Evolutionary conservation across 2,888 invertebrate genomes (phyloP).

Genomic region (Digitonthophagus gazella): DNA sequence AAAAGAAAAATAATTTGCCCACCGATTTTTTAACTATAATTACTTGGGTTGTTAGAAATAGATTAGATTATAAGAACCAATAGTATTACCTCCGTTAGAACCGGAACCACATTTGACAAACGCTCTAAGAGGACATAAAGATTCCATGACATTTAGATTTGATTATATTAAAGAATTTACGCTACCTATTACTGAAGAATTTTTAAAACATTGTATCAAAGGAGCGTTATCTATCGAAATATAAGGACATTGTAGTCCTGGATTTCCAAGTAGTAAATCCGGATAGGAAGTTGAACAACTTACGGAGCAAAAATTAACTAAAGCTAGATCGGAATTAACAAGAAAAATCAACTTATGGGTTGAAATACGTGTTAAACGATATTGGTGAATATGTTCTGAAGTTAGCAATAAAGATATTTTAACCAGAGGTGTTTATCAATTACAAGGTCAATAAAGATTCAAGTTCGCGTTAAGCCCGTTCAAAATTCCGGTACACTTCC

Average conservation of each 20-base stretch:
- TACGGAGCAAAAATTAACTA: slow-evolving; percentile 82
- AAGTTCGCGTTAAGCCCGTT: slow-evolving; percentile 85
- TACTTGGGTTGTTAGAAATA: too few relatives aligned
- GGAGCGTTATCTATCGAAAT: slow-evolving; percentile 98
- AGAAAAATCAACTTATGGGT: slow-evolving; percentile 95
- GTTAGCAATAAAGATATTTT: slow-evolving; percentile 68
- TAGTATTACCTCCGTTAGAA: slow-evolving; percentile 82
- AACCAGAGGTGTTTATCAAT: slow-evolving; percentile 92
- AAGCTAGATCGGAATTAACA: slow-evolving; percentile 89
- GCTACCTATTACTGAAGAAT: slow-evolving; percentile 90
- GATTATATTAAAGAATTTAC: slow-evolving; percentile 82
- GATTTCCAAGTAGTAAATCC: slow-evolving; percentile 63
- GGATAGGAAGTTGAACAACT: slow-evolving; percentile 84
- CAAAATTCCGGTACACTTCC: slow-evolving; percentile 92
- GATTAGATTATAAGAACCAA: too few relatives aligned
- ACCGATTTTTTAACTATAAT: too few relatives aligned
- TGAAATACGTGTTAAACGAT: slow-evolving; percentile 96
- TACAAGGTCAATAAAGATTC: slow-evolving; percentile 93
- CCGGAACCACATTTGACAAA: slow-evolving; percentile 56
- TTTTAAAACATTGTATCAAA: slow-evolving; percentile 78
- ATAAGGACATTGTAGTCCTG: slow-evolving; percentile 83
- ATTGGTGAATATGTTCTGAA: slow-evolving; percentile 93
- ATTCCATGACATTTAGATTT: slow-evolving; percentile 75
- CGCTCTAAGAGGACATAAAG: slow-evolving; percentile 56
- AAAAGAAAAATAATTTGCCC: too few relatives aligned